These are phyloP conservation scores for Cacoxenus indagator DNA, from an alignment of 2,888 invertebrate genomes.

Conservation along the genomic window DNA sequence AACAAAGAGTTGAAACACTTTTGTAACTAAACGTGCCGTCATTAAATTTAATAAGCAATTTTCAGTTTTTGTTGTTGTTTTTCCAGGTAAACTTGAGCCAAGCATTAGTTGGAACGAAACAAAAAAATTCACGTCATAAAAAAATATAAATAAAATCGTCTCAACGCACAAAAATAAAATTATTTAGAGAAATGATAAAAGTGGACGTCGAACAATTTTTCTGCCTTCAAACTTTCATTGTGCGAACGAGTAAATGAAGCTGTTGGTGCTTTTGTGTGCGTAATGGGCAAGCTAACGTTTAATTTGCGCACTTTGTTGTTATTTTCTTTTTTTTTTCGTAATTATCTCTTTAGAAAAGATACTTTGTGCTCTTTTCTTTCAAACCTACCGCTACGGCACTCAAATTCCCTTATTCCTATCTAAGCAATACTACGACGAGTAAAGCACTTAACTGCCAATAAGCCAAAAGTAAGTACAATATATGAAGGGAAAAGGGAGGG, in stretches of 20 bases:
- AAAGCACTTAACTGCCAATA: neutral
- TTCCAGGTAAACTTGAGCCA: neutral
- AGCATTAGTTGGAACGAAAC: neutral
- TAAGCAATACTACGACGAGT: neutral
- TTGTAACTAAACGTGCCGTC: conserved; percentile 63
- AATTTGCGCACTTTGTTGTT: neutral
- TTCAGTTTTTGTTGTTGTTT: neutral
- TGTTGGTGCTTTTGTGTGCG: neutral
- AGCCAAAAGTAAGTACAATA: neutral
- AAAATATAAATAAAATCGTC: neutral
- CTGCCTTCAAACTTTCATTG: neutral
- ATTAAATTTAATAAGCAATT: conserved; percentile 64
- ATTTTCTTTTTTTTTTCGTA: neutral
- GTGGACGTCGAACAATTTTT: neutral
- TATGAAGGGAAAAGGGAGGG: neutral
- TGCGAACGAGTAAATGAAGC: conserved; percentile 3
- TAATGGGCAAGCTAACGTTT: neutral
- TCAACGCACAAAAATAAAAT: conserved; percentile 1
- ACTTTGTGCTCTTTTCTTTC: no score
- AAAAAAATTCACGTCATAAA: neutral
- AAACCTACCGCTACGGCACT: no score
- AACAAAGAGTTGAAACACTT: conserved; percentile 44
- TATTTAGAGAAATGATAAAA: neutral
- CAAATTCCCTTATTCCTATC: no score
- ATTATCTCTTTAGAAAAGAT: neutral